Evolutionary conservation across 1,140 invertebrate genomes (phyloP).

Genomic region (Drosophila ogumai): DNA sequence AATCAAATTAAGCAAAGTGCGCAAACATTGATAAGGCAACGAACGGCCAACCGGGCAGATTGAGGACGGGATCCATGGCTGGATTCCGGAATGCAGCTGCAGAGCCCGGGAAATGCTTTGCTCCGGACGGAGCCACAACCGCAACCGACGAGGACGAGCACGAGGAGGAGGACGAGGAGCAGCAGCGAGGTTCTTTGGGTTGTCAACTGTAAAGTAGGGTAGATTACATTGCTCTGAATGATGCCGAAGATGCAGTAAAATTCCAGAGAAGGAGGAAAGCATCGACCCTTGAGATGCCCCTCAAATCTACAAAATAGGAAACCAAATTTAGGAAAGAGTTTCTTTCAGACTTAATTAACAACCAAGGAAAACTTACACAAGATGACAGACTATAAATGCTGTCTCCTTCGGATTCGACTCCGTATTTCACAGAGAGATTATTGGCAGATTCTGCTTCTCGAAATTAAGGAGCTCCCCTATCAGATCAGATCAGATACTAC

Average conservation of each 20-base stretch:
- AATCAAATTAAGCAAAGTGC: constrained; percentile 80
- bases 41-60: constrained; percentile 12
- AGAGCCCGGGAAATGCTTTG: constrained; percentile 1
- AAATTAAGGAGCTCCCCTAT: background rate
- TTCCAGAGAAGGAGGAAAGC: constrained; percentile 3
- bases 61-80: constrained; percentile 24
- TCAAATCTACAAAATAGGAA: background rate
- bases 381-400: background rate
- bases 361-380: background rate
- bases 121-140: constrained; percentile 45
- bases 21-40: constrained; percentile 62
- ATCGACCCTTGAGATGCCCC: constrained; percentile 15
- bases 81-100: constrained; percentile 13
- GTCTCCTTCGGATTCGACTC: background rate
- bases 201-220: constrained; percentile 79
- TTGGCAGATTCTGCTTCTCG: background rate
- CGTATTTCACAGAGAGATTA: background rate
- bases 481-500: background rate
- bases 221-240: constrained; percentile 76
- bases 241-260: constrained; percentile 61
- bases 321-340: background rate
- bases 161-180: constrained; percentile 1
- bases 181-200: constrained; percentile 50
- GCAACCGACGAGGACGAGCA: constrained; percentile 53
- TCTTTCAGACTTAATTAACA: constrained; percentile 2